Conservation (phyloP, 2,113 vertebrate species). For the Hyaena hyaena region DNA sequence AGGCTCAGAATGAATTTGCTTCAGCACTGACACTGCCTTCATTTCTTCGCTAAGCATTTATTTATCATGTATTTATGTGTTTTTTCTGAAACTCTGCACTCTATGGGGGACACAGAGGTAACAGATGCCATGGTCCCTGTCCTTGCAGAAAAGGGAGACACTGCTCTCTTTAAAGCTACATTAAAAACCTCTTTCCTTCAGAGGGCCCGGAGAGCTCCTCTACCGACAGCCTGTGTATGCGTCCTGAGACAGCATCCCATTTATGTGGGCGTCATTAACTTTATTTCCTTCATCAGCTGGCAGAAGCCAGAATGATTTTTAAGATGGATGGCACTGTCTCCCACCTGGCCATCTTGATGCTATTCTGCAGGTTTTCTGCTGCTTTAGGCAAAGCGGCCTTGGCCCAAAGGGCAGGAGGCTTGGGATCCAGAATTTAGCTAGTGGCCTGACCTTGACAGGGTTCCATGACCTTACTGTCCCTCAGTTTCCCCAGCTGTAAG, state of each 20-base stretch:
- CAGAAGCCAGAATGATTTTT: conserved; percentile 62
- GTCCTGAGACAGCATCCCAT: not conserved
- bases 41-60: not conserved
- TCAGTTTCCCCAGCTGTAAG: conserved; percentile 46
- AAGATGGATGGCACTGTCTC: conserved; percentile 45
- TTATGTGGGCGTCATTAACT: conserved; percentile 64
- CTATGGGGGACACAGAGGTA: not conserved
- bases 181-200: not conserved
- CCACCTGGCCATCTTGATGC: not conserved
- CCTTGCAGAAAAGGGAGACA: not conserved
- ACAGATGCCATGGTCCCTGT: not conserved
- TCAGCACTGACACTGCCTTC: not conserved
- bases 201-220: not conserved
- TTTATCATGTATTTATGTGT: not conserved
- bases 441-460: conserved; percentile 31
- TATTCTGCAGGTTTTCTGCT: conserved; percentile 23
- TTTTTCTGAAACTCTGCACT: not conserved
- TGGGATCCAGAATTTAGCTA: not conserved
- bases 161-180: not conserved
- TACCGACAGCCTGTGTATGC: not conserved
- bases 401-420: not conserved
- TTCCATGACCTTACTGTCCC: not conserved
- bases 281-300: conserved; percentile 67
- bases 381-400: not conserved
- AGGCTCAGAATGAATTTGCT: not conserved